These are phyloP conservation scores for Sander vitreus DNA, from an alignment of 2,113 vertebrate species.

Conservation along the genomic window DNA sequence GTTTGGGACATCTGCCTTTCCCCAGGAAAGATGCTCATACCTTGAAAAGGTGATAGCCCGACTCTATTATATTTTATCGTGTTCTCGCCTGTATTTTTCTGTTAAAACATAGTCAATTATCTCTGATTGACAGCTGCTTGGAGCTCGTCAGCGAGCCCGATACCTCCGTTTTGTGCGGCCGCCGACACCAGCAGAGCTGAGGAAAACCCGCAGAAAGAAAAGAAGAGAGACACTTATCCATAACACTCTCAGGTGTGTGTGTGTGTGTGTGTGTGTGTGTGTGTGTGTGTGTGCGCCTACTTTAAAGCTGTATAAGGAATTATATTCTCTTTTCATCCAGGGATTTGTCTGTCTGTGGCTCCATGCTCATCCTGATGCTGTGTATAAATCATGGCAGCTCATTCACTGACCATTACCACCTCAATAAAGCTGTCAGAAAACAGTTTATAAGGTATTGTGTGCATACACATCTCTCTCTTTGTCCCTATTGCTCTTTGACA, in stretches of 20 bases:
- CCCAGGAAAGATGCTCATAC: conserved; percentile 21
- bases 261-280: neutral
- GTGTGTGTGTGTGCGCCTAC: too few relatives aligned
- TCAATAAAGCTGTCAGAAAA: conserved; percentile 79
- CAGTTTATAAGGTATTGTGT: conserved; percentile 77
- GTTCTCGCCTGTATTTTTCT: neutral
- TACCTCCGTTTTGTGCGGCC: conserved; percentile 80
- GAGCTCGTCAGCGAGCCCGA: conserved; percentile 78
- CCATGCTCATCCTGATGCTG: conserved; percentile 78
- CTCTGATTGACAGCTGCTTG: conserved; percentile 78
- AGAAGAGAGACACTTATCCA: conserved; percentile 67
- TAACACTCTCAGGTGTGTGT: conserved; percentile 79
- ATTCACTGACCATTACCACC: conserved; percentile 61
- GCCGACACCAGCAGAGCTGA: conserved; percentile 75
- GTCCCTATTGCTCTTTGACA: neutral
- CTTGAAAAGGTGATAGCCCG: conserved; percentile 74
- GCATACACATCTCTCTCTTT: neutral
- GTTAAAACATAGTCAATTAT: neutral
- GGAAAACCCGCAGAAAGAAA: conserved; percentile 53
- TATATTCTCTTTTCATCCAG: conserved; percentile 64
- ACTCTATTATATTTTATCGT: neutral
- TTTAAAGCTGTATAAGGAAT: neutral
- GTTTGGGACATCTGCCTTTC: neutral
- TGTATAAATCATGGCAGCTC: conserved; percentile 71
- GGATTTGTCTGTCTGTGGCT: conserved; percentile 62